Evolutionary conservation across 2,113 vertebrate species (phyloP).

Genomic region (Polypterus bichir): DNA sequence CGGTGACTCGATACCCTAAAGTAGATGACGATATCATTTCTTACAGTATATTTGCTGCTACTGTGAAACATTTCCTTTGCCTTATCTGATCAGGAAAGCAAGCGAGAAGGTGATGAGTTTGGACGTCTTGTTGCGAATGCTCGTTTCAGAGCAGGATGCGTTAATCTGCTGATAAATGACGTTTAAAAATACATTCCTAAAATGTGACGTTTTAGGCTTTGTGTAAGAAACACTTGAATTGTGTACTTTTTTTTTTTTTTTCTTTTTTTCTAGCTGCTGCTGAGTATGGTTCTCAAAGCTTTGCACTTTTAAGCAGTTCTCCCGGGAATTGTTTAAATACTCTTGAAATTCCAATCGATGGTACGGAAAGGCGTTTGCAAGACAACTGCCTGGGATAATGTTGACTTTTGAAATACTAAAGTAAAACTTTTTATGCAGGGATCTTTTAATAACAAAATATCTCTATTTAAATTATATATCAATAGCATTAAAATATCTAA

Average conservation of each 20-base stretch:
- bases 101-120: conserved; percentile 25
- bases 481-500: conserved; percentile 22
- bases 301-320: conserved; percentile 23
- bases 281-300: conserved; percentile 34
- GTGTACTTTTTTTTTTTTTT: conserved; percentile 12
- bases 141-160: conserved; percentile 52
- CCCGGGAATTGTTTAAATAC: conserved; percentile 7
- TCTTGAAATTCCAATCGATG: conserved; percentile 10
- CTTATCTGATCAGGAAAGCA: conserved; percentile 53
- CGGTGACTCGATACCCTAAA: too few species aligned
- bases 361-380: not conserved
- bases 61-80: conserved; percentile 50
- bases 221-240: conserved; percentile 10
- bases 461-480: conserved; percentile 4
- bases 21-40: too few species aligned
- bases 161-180: conserved; percentile 1
- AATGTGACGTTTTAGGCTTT: conserved; percentile 19
- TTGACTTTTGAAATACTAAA: conserved; percentile 8
- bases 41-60: conserved; percentile 46
- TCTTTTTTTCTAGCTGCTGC: conserved; percentile 19
- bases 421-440: conserved; percentile 7
- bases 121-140: conserved; percentile 39
- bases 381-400: not conserved
- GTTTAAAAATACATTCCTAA: conserved; percentile 21
- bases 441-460: conserved; percentile 12